Conservation (phyloP, 2,797 vertebrate species). For the Danio kyathit region DNA sequence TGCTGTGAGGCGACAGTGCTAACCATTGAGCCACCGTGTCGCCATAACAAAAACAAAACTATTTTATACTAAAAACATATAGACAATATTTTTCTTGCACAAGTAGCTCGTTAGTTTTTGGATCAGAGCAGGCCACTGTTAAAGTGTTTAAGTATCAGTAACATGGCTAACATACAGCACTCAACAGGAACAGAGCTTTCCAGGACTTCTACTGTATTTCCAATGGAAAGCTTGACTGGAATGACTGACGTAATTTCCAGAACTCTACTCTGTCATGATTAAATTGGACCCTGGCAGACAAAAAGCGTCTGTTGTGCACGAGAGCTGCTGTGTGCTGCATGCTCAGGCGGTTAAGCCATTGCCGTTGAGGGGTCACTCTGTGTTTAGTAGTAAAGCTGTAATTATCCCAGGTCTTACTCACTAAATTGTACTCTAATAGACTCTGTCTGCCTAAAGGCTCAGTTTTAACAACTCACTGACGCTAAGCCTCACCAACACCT, state of each 20-base stretch:
- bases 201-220: neutral
- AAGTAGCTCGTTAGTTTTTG: neutral
- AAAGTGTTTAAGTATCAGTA: neutral
- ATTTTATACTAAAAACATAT: too few relatives aligned
- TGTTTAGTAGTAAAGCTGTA: constrained; percentile 53
- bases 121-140: neutral
- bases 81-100: too few relatives aligned
- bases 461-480: constrained; percentile 48
- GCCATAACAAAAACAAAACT: too few relatives aligned
- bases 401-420: constrained; percentile 58
- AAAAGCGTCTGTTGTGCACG: constrained; percentile 7
- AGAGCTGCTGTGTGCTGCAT: neutral
- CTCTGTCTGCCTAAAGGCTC: constrained; percentile 40
- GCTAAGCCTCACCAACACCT: constrained; percentile 23
- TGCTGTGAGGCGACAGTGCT: too few relatives aligned
- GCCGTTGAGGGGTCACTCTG: constrained; percentile 37
- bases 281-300: constrained; percentile 2
- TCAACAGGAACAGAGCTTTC: neutral
- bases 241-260: neutral
- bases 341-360: constrained; percentile 19
- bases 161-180: neutral
- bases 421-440: constrained; percentile 61
- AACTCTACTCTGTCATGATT: neutral
- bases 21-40: too few relatives aligned
- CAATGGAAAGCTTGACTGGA: neutral